Evolutionary conservation across 2,888 invertebrate genomes (phyloP).

Genomic region (Adelphocoris suturalis): DNA sequence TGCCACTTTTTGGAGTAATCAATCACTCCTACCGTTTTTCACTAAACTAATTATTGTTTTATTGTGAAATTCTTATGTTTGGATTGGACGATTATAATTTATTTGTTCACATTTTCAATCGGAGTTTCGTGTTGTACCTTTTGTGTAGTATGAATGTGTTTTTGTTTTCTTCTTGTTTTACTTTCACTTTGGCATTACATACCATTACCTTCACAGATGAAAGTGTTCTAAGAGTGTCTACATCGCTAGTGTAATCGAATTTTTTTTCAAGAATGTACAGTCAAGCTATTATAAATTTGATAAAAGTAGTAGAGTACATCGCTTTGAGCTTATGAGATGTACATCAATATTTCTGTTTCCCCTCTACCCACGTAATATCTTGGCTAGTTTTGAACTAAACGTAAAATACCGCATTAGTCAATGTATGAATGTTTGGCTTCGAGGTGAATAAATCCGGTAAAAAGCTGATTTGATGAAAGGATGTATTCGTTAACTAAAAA

Average conservation of each 20-base stretch:
- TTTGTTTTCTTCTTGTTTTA: not conserved
- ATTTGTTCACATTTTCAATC: not conserved
- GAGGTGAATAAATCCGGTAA: not conserved
- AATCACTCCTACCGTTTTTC: constrained; percentile 8
- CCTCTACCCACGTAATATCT: not conserved
- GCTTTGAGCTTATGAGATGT: constrained; percentile 18
- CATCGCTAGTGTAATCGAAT: not conserved
- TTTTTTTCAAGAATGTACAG: not conserved
- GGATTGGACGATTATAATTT: constrained; percentile 48
- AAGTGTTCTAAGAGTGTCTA: not conserved
- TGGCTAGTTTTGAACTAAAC: not conserved
- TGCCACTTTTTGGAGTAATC: not conserved
- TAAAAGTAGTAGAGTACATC: constrained; percentile 13
- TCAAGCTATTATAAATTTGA: constrained; percentile 8
- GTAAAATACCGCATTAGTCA: not conserved
- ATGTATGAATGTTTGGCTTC: not conserved
- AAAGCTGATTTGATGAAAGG: not conserved
- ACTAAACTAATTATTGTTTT: constrained; percentile 66
- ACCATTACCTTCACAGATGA: not conserved
- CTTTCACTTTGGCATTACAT: too few relatives aligned
- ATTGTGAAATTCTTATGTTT: constrained; percentile 23
- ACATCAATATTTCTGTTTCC: not conserved
- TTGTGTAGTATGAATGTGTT: not conserved
- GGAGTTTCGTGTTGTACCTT: not conserved
- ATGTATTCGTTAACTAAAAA: too few relatives aligned